Evolutionary conservation across 2,797 vertebrate genomes (phyloP), one percentile per base, ranked within the genome.

Genomic region (Trachurus trachurus): DNA sequence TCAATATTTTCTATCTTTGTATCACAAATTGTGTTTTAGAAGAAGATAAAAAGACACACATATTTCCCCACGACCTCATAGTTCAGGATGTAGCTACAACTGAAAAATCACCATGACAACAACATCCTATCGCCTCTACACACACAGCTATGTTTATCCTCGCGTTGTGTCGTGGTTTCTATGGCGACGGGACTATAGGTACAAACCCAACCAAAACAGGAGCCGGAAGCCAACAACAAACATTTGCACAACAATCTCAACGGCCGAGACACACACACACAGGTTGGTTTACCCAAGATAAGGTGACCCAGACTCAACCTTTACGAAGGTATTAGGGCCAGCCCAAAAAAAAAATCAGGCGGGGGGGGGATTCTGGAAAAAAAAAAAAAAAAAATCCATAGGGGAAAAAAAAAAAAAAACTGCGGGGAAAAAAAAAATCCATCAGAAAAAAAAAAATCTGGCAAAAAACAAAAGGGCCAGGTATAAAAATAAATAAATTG

Each of bases 181-280:
- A 53, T n/a, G 42, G 40, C 10, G 21, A 39, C 71, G 9, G 40
- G 61, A 66, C 44, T 47, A 37, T n/a, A n/a, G n/a, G n/a, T n/a
- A 26, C 26, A 81, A 44, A 34, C 31, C 47, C 71, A 47, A 47
- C 57, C 26, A 26, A 26, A 26, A 26, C 26, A 71, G 45, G 31
- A 68, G 39, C 64, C n/a, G 26, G 49, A 57, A 59, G 47, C 40
- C 56, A 57, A 34, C 31, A 44, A 70, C 26, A 26, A 26, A 66
- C 40, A 78, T 80, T 82, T 60, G 61, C 65, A 58, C 63, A 74
- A 76, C 70, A 74, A 59, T 50, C 59, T 61, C 16, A 44, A 31
- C 34, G 50, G 50, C 21, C 12, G 4, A 52, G 59, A 74, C 29
- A 29, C 16, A 17, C 39, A 53, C 21, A 47, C 9, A 65, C 39